Evolutionary conservation across 2,797 vertebrate species (phyloP).

Genomic region (Phrynocephalus vlangalii): DNA sequence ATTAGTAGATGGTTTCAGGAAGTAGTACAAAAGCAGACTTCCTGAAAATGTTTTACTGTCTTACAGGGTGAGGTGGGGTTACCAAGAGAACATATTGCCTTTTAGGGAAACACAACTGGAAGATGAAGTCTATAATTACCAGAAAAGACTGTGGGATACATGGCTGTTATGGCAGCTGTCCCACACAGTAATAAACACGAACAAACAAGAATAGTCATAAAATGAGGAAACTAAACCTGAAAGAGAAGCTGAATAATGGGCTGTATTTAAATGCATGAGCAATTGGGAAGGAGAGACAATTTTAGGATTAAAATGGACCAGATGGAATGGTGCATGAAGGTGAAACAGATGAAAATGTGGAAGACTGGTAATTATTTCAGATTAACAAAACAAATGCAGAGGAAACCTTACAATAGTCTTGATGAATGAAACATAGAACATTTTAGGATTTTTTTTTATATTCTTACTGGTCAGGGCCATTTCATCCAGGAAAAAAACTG

Average conservation of each 20-base stretch:
- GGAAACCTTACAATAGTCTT: not conserved
- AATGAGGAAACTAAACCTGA: slow-evolving; percentile 13
- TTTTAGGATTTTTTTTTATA: not conserved
- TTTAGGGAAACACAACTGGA: slow-evolving; percentile 33
- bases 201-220: slow-evolving; percentile 22
- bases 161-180: slow-evolving; percentile 42
- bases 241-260: not conserved
- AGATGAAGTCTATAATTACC: slow-evolving; percentile 52
- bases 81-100: slow-evolving; percentile 1
- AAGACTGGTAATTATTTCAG: slow-evolving; percentile 5
- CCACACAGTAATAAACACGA: slow-evolving; percentile 39
- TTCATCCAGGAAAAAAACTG: not conserved
- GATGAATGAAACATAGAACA: not conserved
- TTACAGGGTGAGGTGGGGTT: slow-evolving; percentile 19
- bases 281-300: not conserved
- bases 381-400: not conserved
- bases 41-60: slow-evolving; percentile 46
- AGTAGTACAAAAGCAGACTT: slow-evolving; percentile 29
- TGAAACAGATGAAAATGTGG: not conserved
- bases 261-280: slow-evolving; percentile 2
- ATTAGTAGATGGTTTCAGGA: not conserved
- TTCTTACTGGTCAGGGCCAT: not conserved
- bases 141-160: not conserved
- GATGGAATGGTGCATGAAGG: not conserved
- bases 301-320: slow-evolving; percentile 19